Percentiles rank a stretch among this genome's conserved stretches.
phyloP scores from a whole-genome alignment of 2,113 vertebrate genomes.

The Tychaedon coryphoeus region DNA sequence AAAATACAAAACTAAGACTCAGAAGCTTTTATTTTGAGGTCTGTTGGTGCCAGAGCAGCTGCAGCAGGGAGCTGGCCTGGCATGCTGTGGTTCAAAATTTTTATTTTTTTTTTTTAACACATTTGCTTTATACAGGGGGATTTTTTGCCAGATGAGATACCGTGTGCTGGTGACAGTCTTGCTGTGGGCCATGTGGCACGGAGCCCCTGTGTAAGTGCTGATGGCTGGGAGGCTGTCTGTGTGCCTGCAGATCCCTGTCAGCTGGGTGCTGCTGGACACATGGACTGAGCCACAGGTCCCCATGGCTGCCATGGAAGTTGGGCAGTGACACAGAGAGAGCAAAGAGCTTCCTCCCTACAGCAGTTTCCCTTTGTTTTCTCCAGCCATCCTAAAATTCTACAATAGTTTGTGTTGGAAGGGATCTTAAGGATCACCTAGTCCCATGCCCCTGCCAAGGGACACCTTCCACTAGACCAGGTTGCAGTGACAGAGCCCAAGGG shows the following conservation, averaged over 20 bases:
- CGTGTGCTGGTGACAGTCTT: background rate
- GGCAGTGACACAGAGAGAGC: background rate
- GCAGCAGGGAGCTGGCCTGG: background rate
- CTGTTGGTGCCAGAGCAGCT: background rate
- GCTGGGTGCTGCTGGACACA: background rate
- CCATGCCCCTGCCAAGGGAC: background rate
- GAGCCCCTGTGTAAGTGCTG: background rate
- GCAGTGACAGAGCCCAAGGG: constrained; percentile 7
- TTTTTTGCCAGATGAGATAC: background rate
- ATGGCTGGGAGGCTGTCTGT: background rate
- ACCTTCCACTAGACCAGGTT: background rate
- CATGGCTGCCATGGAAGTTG: background rate
- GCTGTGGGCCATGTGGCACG: rapidly evolving
- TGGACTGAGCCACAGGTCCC: background rate
- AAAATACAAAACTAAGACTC: background rate
- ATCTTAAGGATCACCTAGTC: background rate
- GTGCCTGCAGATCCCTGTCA: background rate
- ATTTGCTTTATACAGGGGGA: background rate
- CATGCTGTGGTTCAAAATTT: background rate
- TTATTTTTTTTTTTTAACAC: background rate
- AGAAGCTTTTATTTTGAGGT: background rate
- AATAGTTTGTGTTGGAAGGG: background rate
- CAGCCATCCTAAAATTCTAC: background rate
- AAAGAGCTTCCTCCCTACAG: background rate
- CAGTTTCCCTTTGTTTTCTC: background rate